Base-by-base conservation (phyloP, 2,113 vertebrate genomes). In the Ictalurus furcatus region DNA sequence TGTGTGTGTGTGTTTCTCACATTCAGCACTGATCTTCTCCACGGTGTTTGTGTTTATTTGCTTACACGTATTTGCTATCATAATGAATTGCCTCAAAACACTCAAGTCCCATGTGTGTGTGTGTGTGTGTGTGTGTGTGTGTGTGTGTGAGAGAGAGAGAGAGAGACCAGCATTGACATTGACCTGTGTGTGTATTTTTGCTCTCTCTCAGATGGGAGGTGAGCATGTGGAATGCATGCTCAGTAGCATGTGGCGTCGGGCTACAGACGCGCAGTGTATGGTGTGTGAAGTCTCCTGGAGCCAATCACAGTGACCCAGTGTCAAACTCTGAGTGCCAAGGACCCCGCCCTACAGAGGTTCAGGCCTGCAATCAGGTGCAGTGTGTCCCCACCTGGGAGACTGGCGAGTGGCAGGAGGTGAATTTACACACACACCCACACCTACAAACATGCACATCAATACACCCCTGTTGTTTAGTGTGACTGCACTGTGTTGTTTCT, bases 321-420 rank as follows among this genome's bases (percentile, higher is more conserved):
- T 34, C 78, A 63, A 92, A 52, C 40, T 94, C 93, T 1, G 92
- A 93, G 0, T 99, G 98, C 93, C 85, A 37, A 0, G 96, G 93
- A 0, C 93, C 93, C 19, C 97, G 95, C 87, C 97, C 97, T 0
- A 94, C 96, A 0, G 94, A 96, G 16, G 84, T 98, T 12, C 97
- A 95, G 82, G 96, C 97, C 3, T 99, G 98, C 89, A 97, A 96
- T 91, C 98, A 97, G 92, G 93, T 97, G 1, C 94, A 97, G 30
- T 99, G 98, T 92, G 97, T 97, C 0, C 95, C 97, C 0, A 88
- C 92, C 79, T 98, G 97, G 97, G 96, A 97, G 0, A 92, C 94
- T 0, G 97, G 97, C 84, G 96, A 96, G 0, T 99, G 98, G 98
- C 96, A 98, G 28, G 95, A 96, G 97, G 98, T 99, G 84, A 65